These are phyloP conservation scores for Cantharis rustica DNA, from an alignment of 2,888 invertebrate species.

Conservation along the genomic window DNA sequence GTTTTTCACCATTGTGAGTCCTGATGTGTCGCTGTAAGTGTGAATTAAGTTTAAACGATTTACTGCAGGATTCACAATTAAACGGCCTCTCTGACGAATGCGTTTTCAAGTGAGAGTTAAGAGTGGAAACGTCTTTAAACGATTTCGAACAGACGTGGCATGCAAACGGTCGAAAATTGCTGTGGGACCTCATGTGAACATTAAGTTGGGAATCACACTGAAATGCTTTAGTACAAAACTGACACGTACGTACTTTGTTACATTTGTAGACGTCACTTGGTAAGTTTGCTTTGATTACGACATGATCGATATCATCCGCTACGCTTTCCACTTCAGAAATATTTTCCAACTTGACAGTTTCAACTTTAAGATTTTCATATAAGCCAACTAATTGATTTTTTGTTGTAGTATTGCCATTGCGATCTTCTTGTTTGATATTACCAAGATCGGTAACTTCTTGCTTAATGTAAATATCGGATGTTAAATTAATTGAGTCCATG, in stretches of 20 bases:
- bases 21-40: constrained; percentile 1
- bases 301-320: neutral
- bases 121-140: neutral
- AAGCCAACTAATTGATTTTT: neutral
- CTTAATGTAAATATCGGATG: neutral
- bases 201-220: neutral
- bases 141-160: constrained; percentile 2
- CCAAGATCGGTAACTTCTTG: neutral
- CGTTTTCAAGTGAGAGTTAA: neutral
- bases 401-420: neutral
- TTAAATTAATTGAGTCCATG: neutral
- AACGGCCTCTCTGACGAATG: neutral
- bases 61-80: constrained; percentile 1
- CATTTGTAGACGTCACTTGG: neutral
- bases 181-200: constrained; percentile 3
- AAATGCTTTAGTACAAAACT: neutral
- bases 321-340: neutral
- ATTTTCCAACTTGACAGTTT: neutral
- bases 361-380: neutral
- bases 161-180: neutral
- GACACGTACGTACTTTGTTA: neutral
- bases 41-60: neutral
- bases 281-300: neutral
- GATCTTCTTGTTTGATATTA: neutral
- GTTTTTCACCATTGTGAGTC: neutral